These are phyloP conservation scores for Cardiocondyla obscurior DNA, from an alignment of 1,140 invertebrate genomes.

Conservation along the genomic window DNA sequence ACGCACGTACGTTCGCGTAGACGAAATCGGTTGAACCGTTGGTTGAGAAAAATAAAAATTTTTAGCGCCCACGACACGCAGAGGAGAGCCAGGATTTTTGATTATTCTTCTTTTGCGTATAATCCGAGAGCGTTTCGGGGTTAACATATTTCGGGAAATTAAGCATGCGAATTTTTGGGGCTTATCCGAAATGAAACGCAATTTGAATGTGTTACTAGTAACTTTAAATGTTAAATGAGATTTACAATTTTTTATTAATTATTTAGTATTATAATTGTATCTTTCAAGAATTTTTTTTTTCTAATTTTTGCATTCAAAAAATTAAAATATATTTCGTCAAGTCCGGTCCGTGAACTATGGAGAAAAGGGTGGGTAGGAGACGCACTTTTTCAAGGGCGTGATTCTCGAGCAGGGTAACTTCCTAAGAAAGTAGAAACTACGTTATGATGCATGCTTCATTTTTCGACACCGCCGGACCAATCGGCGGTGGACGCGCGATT, in stretches of 20 bases:
- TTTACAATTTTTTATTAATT: not conserved
- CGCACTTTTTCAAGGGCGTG: constrained; percentile 27
- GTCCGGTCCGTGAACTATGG: not conserved
- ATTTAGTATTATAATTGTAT: not conserved
- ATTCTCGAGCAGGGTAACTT: constrained; percentile 1
- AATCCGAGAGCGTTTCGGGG: not conserved
- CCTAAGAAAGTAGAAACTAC: not conserved
- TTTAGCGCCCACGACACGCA: not conserved
- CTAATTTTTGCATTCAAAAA: no score
- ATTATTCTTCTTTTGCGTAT: not conserved
- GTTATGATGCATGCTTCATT: not conserved
- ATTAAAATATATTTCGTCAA: no score
- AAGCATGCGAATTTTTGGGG: not conserved
- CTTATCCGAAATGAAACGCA: not conserved
- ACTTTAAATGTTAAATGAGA: no score
- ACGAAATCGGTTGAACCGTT: not conserved
- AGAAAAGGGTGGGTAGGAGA: not conserved
- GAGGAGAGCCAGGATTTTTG: not conserved
- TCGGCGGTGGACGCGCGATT: not conserved
- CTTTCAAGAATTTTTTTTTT: not conserved
- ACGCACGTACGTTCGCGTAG: constrained; percentile 13
- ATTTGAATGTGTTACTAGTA: not conserved
- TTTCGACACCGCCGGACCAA: not conserved
- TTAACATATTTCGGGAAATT: not conserved
- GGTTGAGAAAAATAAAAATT: constrained; percentile 33